Percentiles rank a stretch among this genome's conserved stretches.
Evolutionary conservation across 2,888 invertebrate species (phyloP).

Genomic region (Drosophila mulleri): DNA sequence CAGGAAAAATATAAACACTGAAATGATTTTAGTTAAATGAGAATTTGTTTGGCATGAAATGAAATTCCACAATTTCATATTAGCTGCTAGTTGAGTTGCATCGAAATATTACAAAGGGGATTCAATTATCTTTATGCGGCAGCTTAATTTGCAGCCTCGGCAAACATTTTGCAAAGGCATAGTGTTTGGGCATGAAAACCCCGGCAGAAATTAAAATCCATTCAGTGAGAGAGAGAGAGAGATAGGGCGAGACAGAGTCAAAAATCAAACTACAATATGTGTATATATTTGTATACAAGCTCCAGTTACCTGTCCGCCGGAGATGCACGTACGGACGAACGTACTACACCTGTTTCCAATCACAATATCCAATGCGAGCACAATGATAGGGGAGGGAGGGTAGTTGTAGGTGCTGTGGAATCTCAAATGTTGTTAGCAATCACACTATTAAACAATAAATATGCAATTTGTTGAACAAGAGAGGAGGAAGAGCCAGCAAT

Average conservation of each 20-base stretch:
- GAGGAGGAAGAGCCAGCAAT: slow-evolving; percentile 8
- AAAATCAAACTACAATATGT: slow-evolving; percentile 20
- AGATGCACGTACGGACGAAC: slow-evolving; percentile 13
- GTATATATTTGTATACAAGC: slow-evolving; percentile 10
- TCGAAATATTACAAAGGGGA: slow-evolving; percentile 5
- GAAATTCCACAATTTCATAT: background rate
- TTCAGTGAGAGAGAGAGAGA: slow-evolving; percentile 3
- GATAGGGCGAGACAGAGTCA: slow-evolving; percentile 1
- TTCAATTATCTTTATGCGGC: slow-evolving; percentile 37
- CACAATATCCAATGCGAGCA: slow-evolving; percentile 32
- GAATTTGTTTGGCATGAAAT: background rate
- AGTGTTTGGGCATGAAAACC: slow-evolving; percentile 22
- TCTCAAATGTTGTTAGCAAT: slow-evolving; percentile 71
- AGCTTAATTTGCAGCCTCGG: slow-evolving; percentile 37
- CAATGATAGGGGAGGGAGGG: slow-evolving; percentile 23
- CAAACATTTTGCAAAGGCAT: slow-evolving; percentile 18
- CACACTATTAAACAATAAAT: slow-evolving; percentile 80
- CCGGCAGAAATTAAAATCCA: slow-evolving; percentile 43
- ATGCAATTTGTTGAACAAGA: slow-evolving; percentile 74
- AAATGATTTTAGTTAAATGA: background rate
- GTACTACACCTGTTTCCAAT: slow-evolving; percentile 42
- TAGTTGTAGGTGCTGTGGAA: slow-evolving; percentile 12
- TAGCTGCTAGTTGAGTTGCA: background rate
- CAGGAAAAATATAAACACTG: too few species aligned
- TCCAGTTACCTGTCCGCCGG: background rate